Evolutionary conservation across 2,797 vertebrate genomes (phyloP), one percentile per base, ranked within the genome.

Genomic region (Takifugu ocellatus): DNA sequence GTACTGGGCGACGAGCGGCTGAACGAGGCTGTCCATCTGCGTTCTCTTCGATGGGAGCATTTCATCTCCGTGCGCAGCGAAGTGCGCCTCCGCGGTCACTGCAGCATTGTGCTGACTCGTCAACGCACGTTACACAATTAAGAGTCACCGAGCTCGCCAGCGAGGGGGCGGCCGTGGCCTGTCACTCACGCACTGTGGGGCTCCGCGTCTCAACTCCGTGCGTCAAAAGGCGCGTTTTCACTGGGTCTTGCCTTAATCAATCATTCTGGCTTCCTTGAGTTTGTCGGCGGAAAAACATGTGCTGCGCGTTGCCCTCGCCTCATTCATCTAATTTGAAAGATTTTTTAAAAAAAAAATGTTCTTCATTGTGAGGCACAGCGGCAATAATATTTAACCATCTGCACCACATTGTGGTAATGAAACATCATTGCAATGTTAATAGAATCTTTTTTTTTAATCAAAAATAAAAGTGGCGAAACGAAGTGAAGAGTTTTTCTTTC

Each of bases 11-110:
- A 90, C 90, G 52, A 92, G 86, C 52, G 90, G 90, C 75, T 90
- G 86, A 52, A 91, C 90, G 11, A 92, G 77, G 83, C 90, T 92
- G 83, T 92, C 89, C 90, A 91, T 92, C 74, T 88, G 88, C 46
- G 86, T 87, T 43, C 79, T 84, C 76, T 81, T 88, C 68, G 81
- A 69, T 59, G 82, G 76, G 76, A 86, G 87, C 83, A 84, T 86
- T 51, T 78, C 86, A 87, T 83, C 68, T 61, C 79, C 78, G 52
- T 66, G 80, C 68, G 78, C 27, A 66, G 68, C 66, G 82, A 77
- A 5, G 70, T 74, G 85, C 72, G 75, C 76, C 81, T 78, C 77
- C 70, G 68, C 72, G 72, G 44, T 72, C 79, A 67, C 82, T 42
- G 61, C 82, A 75, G 81, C 87, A 83, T 89, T 82, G 84, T 86